Base-by-base conservation (phyloP, 2,888 invertebrate genomes). In the Leucoma salicis region DNA sequence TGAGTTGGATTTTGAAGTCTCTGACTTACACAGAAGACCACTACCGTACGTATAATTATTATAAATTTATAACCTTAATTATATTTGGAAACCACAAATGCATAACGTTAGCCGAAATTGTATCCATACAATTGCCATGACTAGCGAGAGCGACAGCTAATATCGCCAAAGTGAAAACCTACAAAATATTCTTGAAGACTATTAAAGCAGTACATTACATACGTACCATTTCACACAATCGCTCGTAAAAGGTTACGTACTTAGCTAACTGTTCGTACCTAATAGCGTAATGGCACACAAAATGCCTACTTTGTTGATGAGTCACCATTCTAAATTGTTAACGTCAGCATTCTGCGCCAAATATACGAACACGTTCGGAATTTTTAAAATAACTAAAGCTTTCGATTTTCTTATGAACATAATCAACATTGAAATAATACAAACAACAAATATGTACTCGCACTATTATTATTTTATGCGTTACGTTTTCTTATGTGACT, bases 231-330 rank as follows among this genome's bases (percentile, higher is more conserved):
- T 38, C 39, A 25, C 33, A 36, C 46, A 46, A 35, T 40, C 35
- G 41, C 45, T 47, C 42, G 43, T 49, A 46, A 46, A 60, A 50
- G 33, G 52, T 55, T 41, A 47, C 36, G 42, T 41, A 37, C 35
- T 39, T 10, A 12, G 34, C 33, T 58, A 53, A 51, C 49, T 46
- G 46, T 46, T 36, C 24, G 12, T 35, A 44, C 35, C 46, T 56
- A 50, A 60, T 53, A 50, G 47, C 41, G 45, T 49, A 62, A 53
- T 58, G 37, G 47, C 14, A 38, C 37, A 49, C 42, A 35, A 48
- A 49, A 46, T 18, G 42, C 18, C 42, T 35, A 35, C 37, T 36
- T 39, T 51, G 42, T 3, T 15, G 47, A 42, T 50, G 53, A 62
- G 39, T 62, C 60, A 60, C 34, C 7, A 35, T 14, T 33, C 27